Base-by-base conservation (phyloP, 1,140 invertebrate species). In the Vanessa tameamea region DNA sequence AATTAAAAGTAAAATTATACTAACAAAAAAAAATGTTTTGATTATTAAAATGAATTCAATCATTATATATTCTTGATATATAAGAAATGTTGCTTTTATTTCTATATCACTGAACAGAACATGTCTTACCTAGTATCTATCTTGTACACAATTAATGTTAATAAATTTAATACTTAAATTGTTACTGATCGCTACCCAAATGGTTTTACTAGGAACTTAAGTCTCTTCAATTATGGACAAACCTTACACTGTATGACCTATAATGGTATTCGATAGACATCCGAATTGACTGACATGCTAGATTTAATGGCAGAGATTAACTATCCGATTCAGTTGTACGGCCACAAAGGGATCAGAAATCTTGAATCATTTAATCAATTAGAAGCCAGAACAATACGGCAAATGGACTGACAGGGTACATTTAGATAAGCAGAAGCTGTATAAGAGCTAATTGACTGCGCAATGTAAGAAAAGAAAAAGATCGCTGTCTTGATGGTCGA, bases 281-380 rank as follows among this genome's bases (percentile, higher is more conserved):
- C 13, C 69, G 5, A 66, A 53, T 68, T 68, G 65, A 68, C 57
- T 63, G 55, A 50, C 72, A 50, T 43, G 63, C 72, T 47, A 47
- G 53, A 26, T 73, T 72, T 47, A 73, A 73, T 47, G 47, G 13
- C 9, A 37, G 47, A 68, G 72, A 73, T 73, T 73, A 68, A 68
- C 72, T 68, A 63, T 73, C 65, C 57, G 55, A 73, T 73, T 61
- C 51, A 14, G 20, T 73, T 50, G 55, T 37, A 11, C 13, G 16
- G 53, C 37, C 65, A 73, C 72, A 73, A 73, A 68, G 65, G 72
- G 55, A 73, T 47, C 53, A 61, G 55, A 55, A 68, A 77, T 71
- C 68, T 68, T 77, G 68, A 53, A 74, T 73, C 76, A 74, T 74
- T 77, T 77, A 74, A 74, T 71, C 72, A 73, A 77, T 74, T 77